phyloP scores from a whole-genome alignment of 92 coral and sea anemone genomes.

The Virgularia gustaviana region DNA sequence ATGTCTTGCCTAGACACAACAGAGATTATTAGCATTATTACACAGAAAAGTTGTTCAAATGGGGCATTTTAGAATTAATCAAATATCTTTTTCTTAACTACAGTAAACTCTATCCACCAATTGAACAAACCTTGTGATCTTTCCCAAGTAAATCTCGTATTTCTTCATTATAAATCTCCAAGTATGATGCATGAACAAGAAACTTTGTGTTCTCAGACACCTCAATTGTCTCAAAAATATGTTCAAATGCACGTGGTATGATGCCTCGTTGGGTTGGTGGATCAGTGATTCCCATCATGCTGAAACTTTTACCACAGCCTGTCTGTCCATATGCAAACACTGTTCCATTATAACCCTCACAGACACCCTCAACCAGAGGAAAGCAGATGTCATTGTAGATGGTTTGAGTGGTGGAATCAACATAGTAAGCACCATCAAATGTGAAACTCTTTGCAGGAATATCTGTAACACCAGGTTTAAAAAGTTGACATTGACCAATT shows the following conservation, averaged over 20 bases:
- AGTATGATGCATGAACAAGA: constrained; percentile 88
- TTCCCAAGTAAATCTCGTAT: constrained; percentile 90
- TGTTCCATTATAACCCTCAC: constrained; percentile 96
- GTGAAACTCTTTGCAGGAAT: constrained; percentile 92
- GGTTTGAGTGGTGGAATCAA: constrained; percentile 85
- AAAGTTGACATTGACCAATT: constrained; percentile 75
- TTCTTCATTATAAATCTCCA: constrained; percentile 97
- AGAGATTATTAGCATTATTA: too few species aligned
- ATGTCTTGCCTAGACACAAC: constrained; percentile 53
- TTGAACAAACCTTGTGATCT: constrained; percentile 78
- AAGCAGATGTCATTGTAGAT: constrained; percentile 95
- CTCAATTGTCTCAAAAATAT: constrained; percentile 86
- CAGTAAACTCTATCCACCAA: too few species aligned
- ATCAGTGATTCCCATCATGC: constrained; percentile 93
- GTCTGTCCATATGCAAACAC: constrained; percentile 99
- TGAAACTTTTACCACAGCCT: constrained; percentile 94
- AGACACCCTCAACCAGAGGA: constrained; percentile 91
- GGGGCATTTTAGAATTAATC: too few species aligned
- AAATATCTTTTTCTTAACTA: too few species aligned
- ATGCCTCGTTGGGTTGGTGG: constrained; percentile 90
- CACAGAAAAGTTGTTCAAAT: not conserved
- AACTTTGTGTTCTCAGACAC: constrained; percentile 86
- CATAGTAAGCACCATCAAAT: constrained; percentile 89
- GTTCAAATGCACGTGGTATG: constrained; percentile 97
- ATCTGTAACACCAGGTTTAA: constrained; percentile 78